Evolutionary conservation across 2,113 vertebrate genomes (phyloP).

Genomic region (Pungitius pungitius): DNA sequence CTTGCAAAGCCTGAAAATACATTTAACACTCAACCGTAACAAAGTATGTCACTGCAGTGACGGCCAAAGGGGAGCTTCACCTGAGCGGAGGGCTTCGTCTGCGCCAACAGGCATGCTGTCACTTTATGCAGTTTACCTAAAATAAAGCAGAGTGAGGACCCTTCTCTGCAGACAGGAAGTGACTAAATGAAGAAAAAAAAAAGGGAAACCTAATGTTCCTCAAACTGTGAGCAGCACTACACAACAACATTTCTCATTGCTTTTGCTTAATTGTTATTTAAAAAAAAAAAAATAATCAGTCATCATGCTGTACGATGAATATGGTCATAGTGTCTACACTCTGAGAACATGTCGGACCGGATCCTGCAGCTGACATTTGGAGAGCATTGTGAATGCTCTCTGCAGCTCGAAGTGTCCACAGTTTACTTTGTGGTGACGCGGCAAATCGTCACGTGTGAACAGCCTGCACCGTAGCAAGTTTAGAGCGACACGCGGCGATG

Average conservation of each 20-base stretch:
- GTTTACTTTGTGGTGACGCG: constrained; percentile 18
- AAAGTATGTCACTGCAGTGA: not conserved
- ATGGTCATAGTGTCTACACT: not conserved
- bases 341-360: not conserved
- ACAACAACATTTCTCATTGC: not conserved
- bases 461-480: constrained; percentile 22
- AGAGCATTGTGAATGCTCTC: not conserved
- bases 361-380: constrained; percentile 5
- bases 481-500: constrained; percentile 48
- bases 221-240: not conserved
- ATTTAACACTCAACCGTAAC: too few relatives aligned
- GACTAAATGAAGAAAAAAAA: constrained; percentile 6
- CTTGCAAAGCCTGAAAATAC: not conserved
- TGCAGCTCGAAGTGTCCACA: not conserved
- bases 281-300: not conserved
- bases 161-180: constrained; percentile 3
- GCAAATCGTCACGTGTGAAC: constrained; percentile 27
- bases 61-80: not conserved
- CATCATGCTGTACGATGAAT: not conserved
- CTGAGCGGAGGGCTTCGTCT: not conserved
- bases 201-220: constrained; percentile 18
- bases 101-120: not conserved
- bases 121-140: not conserved
- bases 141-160: not conserved
- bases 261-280: not conserved